Conservation (phyloP, 2,888 invertebrate genomes). For the Exocentrus adspersus region DNA sequence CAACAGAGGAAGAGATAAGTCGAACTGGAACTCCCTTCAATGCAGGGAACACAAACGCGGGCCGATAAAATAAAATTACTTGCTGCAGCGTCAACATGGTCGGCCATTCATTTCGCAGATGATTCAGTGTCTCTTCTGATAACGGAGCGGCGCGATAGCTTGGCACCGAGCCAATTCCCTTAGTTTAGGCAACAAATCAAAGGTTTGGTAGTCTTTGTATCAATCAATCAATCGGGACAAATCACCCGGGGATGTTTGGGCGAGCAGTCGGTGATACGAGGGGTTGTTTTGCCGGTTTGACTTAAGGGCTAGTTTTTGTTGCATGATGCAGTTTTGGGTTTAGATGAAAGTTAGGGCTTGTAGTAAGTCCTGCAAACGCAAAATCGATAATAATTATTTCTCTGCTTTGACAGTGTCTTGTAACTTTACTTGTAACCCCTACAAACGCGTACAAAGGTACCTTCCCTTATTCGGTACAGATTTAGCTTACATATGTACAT, state of each 20-base stretch:
- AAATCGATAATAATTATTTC: too few relatives aligned
- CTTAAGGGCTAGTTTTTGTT: not conserved
- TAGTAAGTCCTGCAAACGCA: too few relatives aligned
- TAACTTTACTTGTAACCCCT: too few relatives aligned
- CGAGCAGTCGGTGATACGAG: conserved; percentile 10
- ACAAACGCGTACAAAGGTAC: too few relatives aligned
- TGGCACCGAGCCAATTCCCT: conserved; percentile 33
- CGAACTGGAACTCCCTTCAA: not conserved
- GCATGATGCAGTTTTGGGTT: not conserved
- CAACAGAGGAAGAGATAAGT: conserved; percentile 1
- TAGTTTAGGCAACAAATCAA: conserved; percentile 41
- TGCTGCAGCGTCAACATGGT: conserved; percentile 20
- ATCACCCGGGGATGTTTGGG: conserved; percentile 28
- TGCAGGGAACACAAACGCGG: not conserved
- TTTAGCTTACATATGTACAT: not conserved
- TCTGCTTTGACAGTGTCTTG: too few relatives aligned
- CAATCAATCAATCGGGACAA: conserved; percentile 41
- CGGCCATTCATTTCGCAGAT: conserved; percentile 18
- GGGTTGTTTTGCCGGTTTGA: conserved; percentile 11
- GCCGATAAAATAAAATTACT: conserved; percentile 21
- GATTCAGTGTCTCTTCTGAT: conserved; percentile 5
- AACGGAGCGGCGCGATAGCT: conserved; percentile 24
- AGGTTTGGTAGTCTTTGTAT: conserved; percentile 40
- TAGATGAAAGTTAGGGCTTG: too few relatives aligned
- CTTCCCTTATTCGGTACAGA: too few relatives aligned